Conservation (phyloP, 2,113 vertebrate species). For the Plestiodon gilberti region DNA sequence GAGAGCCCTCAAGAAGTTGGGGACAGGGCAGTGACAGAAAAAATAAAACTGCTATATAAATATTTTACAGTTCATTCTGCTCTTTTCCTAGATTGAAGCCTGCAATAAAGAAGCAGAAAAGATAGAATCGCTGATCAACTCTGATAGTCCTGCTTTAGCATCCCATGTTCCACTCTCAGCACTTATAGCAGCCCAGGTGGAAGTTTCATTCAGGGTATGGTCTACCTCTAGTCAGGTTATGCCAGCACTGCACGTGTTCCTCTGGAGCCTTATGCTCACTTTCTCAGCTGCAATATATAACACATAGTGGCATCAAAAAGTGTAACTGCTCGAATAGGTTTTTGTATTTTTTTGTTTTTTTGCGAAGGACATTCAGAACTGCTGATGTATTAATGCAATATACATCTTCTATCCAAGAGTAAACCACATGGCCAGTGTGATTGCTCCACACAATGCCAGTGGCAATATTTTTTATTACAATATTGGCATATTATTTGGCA, state of each 20-base stretch:
- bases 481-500: constrained; percentile 22
- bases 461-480: constrained; percentile 10
- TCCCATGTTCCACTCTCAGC: constrained; percentile 94
- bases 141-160: constrained; percentile 89
- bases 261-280: constrained; percentile 65
- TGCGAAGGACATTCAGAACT: constrained; percentile 56
- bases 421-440: not conserved
- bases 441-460: not conserved
- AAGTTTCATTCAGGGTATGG: constrained; percentile 81
- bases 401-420: not conserved
- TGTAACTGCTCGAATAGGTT: not conserved
- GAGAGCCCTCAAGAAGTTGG: not conserved
- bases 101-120: constrained; percentile 98
- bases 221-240: constrained; percentile 54
- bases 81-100: constrained; percentile 87
- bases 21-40: not conserved
- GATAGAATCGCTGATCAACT: constrained; percentile 96
- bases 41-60: not conserved
- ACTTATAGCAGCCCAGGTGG: constrained; percentile 87
- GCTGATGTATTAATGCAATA: constrained; percentile 26
- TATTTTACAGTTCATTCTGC: not conserved
- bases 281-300: constrained; percentile 16
- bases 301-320: constrained; percentile 42
- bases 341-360: not conserved
- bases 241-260: constrained; percentile 46